Evolutionary conservation across 2,888 invertebrate genomes (phyloP).

Genomic region (Nephrotoma flavescens): DNA sequence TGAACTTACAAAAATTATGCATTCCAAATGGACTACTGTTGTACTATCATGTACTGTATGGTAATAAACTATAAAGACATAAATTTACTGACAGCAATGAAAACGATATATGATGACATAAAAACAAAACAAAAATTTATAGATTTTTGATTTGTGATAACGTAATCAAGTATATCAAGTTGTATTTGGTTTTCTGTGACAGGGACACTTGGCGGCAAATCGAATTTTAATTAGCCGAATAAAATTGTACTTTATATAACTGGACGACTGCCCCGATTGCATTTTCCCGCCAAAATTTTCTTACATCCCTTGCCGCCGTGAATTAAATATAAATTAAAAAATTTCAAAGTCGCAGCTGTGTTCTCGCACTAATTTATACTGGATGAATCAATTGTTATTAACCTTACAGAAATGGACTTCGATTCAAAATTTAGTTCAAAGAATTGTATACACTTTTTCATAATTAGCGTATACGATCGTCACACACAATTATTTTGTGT

Average conservation of each 20-base stretch:
- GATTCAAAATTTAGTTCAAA: not conserved
- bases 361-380: not conserved
- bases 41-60: not conserved
- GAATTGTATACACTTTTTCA: not conserved
- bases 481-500: not conserved
- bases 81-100: not conserved
- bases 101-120: not conserved
- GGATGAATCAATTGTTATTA: not conserved
- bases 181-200: not conserved
- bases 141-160: not conserved
- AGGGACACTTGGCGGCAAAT: not conserved
- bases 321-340: not conserved
- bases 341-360: not conserved
- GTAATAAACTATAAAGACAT: not conserved
- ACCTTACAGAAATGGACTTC: not conserved
- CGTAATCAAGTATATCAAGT: not conserved
- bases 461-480: not conserved
- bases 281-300: not conserved
- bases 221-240: not conserved
- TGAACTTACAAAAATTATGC: not conserved
- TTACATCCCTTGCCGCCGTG: not conserved
- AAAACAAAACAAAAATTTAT: not conserved
- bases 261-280: not conserved
- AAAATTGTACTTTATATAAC: not conserved
- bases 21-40: not conserved